These are phyloP conservation scores for Copidosoma floridanum DNA, from an alignment of 1,140 invertebrate genomes.

Conservation along the genomic window DNA sequence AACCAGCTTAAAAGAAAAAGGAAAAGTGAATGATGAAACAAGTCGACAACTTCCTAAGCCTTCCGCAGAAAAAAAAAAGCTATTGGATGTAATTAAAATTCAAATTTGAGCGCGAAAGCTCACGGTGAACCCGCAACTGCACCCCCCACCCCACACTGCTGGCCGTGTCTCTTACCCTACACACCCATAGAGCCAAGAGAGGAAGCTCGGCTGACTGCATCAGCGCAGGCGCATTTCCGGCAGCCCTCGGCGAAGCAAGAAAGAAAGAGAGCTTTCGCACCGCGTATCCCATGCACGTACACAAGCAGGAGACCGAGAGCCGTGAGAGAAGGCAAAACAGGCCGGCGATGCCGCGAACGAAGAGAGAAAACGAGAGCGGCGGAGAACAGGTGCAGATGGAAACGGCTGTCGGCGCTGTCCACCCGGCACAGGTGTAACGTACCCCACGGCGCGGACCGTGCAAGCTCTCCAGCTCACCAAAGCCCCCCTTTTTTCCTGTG, in stretches of 20 bases:
- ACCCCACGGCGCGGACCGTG: not conserved
- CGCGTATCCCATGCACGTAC: too few species aligned
- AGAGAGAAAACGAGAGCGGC: not conserved
- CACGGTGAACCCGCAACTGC: not conserved
- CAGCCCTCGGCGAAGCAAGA: too few species aligned
- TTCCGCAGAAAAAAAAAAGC: too few species aligned
- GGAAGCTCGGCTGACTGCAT: not conserved
- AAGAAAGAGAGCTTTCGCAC: too few species aligned
- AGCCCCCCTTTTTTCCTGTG: not conserved
- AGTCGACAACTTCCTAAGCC: too few species aligned
- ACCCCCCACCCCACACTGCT: not conserved
- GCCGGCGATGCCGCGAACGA: not conserved
- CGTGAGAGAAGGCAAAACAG: not conserved
- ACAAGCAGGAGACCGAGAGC: too few species aligned
- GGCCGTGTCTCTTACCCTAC: too few species aligned
- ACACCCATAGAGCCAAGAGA: not conserved
- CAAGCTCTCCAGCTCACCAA: not conserved
- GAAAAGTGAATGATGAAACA: too few species aligned
- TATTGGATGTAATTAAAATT: too few species aligned
- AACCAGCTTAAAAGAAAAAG: too few species aligned
- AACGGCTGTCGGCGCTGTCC: too few species aligned
- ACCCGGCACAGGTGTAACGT: too few species aligned
- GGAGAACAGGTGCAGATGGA: not conserved
- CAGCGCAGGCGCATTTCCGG: constrained; percentile 19
- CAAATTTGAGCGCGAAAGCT: not conserved